Evolutionary conservation across 2,888 invertebrate species (phyloP).

Genomic region (Drosophila neotestacea): DNA sequence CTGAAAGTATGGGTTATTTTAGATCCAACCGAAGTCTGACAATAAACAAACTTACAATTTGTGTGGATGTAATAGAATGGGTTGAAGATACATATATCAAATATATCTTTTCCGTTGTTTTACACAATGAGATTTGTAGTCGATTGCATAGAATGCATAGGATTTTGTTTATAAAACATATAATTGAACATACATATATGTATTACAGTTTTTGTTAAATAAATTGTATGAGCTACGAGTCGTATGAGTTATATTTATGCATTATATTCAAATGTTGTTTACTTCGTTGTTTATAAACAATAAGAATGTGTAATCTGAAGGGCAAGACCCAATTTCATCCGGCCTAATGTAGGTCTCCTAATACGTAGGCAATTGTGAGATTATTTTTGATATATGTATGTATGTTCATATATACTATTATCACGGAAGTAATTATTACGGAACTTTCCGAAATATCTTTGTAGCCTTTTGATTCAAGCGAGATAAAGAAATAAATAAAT

Average conservation of each 20-base stretch:
- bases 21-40: no score
- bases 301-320: constrained; percentile 36
- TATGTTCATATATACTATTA: not conserved
- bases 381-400: not conserved
- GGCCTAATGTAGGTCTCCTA: constrained; percentile 21
- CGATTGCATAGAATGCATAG: constrained; percentile 2
- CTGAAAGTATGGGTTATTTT: no score
- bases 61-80: no score
- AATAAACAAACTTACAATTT: no score
- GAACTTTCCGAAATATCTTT: not conserved
- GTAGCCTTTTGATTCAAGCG: no score
- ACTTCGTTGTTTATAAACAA: constrained; percentile 41
- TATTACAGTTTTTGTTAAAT: constrained; percentile 1
- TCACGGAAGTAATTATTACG: constrained; percentile 8
- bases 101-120: not conserved
- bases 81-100: not conserved
- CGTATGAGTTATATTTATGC: constrained; percentile 31
- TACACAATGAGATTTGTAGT: constrained; percentile 7
- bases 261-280: constrained; percentile 42
- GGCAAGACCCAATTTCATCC: constrained; percentile 43
- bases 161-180: constrained; percentile 40
- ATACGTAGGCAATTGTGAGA: not conserved
- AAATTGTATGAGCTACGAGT: constrained; percentile 8
- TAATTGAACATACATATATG: constrained; percentile 16
- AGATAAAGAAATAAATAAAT: no score